These are phyloP conservation scores for Apodemus speciosus DNA, from an alignment of 2,113 vertebrate species.

Conservation along the genomic window DNA sequence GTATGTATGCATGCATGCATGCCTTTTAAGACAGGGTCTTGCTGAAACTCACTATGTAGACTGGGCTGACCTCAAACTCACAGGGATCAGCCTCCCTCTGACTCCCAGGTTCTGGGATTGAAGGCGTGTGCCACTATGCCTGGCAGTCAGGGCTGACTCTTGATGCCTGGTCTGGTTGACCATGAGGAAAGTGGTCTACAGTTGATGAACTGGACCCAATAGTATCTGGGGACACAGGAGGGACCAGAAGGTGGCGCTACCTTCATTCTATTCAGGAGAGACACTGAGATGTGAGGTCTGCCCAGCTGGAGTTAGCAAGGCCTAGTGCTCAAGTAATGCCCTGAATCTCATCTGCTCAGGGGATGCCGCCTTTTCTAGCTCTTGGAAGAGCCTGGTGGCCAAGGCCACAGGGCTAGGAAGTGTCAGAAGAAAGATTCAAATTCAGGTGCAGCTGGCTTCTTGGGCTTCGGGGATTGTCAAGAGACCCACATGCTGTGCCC, in stretches of 20 bases:
- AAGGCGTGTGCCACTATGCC: not conserved
- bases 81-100: rapidly evolving
- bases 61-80: not conserved
- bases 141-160: not conserved
- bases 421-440: not conserved
- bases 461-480: not conserved
- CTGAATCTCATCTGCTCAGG: not conserved
- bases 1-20: no score
- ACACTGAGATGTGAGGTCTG: not conserved
- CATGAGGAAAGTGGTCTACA: not conserved
- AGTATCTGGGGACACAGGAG: not conserved
- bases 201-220: not conserved
- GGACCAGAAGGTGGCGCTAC: not conserved
- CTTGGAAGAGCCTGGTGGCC: not conserved
- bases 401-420: not conserved
- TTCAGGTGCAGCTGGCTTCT: not conserved
- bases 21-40: not conserved
- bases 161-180: not conserved
- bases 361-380: not conserved
- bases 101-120: not conserved
- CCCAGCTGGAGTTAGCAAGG: not conserved
- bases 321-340: not conserved
- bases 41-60: not conserved
- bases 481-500: not conserved
- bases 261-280: not conserved